Evolutionary conservation across 37 sponge, comb jelly and placozoan species (phyloP), one percentile per base, ranked within the genome.

Genomic region (Crambe crambe): DNA sequence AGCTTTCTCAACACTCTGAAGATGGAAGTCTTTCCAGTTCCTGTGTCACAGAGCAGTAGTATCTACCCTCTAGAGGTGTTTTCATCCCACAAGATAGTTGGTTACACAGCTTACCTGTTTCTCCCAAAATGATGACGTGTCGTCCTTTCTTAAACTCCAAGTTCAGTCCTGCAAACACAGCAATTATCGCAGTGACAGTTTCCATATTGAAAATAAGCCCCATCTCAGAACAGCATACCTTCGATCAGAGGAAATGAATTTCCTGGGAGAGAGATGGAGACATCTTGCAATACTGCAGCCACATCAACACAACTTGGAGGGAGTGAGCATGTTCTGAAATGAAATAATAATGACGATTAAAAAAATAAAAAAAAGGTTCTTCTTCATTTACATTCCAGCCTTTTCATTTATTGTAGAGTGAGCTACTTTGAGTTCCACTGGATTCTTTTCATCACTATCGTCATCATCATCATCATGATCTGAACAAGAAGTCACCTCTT

Each of bases 21-120:
- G 25, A 95, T 58, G 26, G 95, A 88, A 26, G 84, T 92, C 72
- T 95, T 95, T 8, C 96, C 93, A 80, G 56, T 74, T 21, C 96
- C 94, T 93, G 56, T 4, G 44, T n/a, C 58, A 42, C 44, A 44
- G 10, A 35, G 15, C 12, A 12, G 12, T 47, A 12, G 51, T 47
- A 12, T 47, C 51, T 12, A 15, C 6, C 51, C 12, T 47, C 51
- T 15, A 47, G 51, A 15, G 12, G 51, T 47, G n/a, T n/a, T n/a
- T n/a, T n/a, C n/a, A n/a, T n/a, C n/a, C n/a, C n/a, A n/a, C n/a
- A n/a, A n/a, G n/a, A 76, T n/a, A n/a, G n/a, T n/a, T n/a, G n/a
- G n/a, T n/a, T 2, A 42, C 3, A 8, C 23, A 39, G 75, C 70
- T 37, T n/a, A 89, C 91, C 93, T 78, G 82, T 67, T 38, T 81